These are phyloP conservation scores for Melieria crassipennis DNA, from an alignment of 2,888 invertebrate genomes.

Conservation along the genomic window DNA sequence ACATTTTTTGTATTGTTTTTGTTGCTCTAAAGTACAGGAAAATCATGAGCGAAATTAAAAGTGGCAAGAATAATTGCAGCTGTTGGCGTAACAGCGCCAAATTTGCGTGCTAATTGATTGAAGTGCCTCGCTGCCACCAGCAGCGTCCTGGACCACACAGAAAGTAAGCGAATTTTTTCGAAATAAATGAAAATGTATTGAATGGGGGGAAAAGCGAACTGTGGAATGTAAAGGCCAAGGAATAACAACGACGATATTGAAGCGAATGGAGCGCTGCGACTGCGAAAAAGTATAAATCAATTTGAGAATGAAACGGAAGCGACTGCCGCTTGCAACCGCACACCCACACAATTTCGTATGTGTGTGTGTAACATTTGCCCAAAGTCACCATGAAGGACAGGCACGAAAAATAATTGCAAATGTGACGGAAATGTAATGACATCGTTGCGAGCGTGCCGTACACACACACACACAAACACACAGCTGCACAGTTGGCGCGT, in stretches of 20 bases:
- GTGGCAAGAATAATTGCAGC: too few species aligned
- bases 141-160: too few species aligned
- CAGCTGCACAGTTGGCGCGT: background rate
- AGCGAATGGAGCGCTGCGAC: background rate
- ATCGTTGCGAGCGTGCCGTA: conserved; percentile 3
- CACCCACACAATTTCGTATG: background rate
- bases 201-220: background rate
- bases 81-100: too few species aligned
- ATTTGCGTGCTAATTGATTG: too few species aligned
- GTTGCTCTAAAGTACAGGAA: too few species aligned
- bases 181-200: background rate
- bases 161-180: background rate
- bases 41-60: too few species aligned
- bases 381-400: background rate
- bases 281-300: conserved; percentile 1
- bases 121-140: too few species aligned
- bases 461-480: background rate
- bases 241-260: too few species aligned
- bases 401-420: conserved; percentile 11
- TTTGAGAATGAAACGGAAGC: background rate
- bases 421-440: conserved; percentile 29
- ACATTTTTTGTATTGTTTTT: too few species aligned
- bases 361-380: background rate
- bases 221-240: background rate
- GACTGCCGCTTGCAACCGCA: background rate